Conservation (phyloP, 1,140 invertebrate genomes). For the Pseudomyrmex gracilis region DNA sequence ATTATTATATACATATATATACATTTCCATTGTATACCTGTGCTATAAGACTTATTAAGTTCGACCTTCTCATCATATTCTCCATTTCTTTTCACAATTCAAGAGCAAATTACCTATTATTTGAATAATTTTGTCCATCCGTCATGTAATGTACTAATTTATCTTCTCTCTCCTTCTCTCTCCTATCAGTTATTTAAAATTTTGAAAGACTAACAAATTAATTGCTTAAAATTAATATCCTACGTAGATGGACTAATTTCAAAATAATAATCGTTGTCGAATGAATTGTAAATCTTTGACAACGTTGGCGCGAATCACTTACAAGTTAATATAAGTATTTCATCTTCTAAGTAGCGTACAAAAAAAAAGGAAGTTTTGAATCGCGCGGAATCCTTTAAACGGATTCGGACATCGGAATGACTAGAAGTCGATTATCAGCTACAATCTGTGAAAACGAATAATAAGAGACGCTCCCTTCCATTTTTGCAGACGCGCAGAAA, state of each 20-base stretch:
- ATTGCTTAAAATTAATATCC: conserved; percentile 20
- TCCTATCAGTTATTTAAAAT: too few species aligned
- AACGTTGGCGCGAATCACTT: background rate
- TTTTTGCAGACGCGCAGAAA: conserved; percentile 14
- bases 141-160: too few species aligned
- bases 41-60: conserved; percentile 16
- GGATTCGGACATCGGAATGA: background rate
- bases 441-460: background rate
- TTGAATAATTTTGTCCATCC: too few species aligned
- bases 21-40: background rate
- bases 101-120: background rate
- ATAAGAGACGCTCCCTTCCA: background rate
- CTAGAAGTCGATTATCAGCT: background rate
- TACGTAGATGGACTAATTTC: background rate
- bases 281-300: background rate
- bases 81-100: conserved; percentile 28
- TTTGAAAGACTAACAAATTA: too few species aligned
- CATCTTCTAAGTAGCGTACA: too few species aligned
- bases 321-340: background rate
- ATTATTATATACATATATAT: conserved; percentile 30
- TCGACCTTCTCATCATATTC: conserved; percentile 38
- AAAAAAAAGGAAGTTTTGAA: background rate
- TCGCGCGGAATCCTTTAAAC: background rate
- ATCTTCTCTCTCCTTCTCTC: too few species aligned
- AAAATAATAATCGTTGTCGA: background rate